phyloP scores from a whole-genome alignment of 2,888 invertebrate species.

The Stratiomys singularior region DNA sequence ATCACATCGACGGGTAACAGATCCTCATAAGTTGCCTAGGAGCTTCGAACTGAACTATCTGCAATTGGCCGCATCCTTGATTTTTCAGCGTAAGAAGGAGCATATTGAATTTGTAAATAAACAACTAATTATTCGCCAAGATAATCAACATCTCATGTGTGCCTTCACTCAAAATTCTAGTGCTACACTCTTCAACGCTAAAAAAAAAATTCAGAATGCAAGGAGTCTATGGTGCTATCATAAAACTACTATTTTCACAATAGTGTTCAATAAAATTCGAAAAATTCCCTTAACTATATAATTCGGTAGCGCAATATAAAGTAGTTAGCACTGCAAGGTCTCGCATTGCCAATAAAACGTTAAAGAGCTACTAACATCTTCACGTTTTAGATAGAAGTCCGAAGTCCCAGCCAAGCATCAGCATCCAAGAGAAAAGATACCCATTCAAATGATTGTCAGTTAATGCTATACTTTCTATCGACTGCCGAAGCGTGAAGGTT shows the following conservation, averaged over 20 bases:
- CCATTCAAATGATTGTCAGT: neutral
- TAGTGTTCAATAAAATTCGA: conserved; percentile 1
- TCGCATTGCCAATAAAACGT: conserved; percentile 11
- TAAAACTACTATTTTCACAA: conserved; percentile 14
- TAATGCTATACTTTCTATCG: neutral
- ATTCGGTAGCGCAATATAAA: conserved; percentile 20
- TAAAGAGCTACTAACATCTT: conserved; percentile 12
- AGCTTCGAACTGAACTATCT: no score
- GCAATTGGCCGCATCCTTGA: no score
- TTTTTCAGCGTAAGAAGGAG: no score
- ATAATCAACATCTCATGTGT: no score
- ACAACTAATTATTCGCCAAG: no score
- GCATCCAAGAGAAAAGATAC: neutral
- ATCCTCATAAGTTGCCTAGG: no score
- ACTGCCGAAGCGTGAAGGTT: neutral
- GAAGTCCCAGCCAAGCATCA: neutral
- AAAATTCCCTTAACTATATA: conserved; percentile 1
- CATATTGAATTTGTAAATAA: no score
- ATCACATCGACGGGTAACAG: no score
- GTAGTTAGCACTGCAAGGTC: neutral
- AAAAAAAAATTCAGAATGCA: no score
- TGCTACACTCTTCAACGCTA: no score
- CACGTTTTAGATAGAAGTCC: neutral
- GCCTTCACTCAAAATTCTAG: no score
- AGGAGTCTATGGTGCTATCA: neutral